phyloP scores from a whole-genome alignment of 2,888 invertebrate species.

The Hyppa rectilinea region DNA sequence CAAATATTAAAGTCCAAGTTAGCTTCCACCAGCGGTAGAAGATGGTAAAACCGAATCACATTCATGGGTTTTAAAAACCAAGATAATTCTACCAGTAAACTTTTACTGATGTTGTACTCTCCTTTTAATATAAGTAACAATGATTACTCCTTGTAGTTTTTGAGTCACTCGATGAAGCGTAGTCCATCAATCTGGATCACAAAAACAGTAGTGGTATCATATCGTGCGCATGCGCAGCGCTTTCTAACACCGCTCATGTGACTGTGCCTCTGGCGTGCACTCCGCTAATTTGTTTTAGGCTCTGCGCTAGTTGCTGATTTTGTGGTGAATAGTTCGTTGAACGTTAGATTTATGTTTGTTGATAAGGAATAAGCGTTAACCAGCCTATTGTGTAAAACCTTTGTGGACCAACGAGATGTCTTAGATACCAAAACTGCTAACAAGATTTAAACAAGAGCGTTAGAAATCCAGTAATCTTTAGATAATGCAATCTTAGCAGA shows the following conservation, averaged over 20 bases:
- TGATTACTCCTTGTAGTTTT: conserved; percentile 14
- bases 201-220: conserved; percentile 48
- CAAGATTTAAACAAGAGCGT: not conserved
- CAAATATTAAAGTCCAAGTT: not conserved
- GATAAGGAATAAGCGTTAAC: conserved; percentile 24
- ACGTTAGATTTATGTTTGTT: conserved; percentile 25
- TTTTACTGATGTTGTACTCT: not conserved
- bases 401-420: conserved; percentile 4
- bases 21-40: not conserved
- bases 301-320: conserved; percentile 64
- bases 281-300: conserved; percentile 78
- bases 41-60: not conserved
- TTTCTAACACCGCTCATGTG: conserved; percentile 80
- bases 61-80: not conserved
- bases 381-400: conserved; percentile 11
- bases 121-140: conserved; percentile 10
- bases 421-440: not conserved
- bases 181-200: conserved; percentile 52
- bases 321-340: conserved; percentile 55
- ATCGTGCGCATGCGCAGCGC: conserved; percentile 69
- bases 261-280: conserved; percentile 69
- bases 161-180: conserved; percentile 44
- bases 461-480: not conserved
- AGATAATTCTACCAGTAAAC: not conserved
- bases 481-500: not conserved